Evolutionary conservation across 2,888 invertebrate genomes (phyloP).

Genomic region (Euzophera pinguis): DNA sequence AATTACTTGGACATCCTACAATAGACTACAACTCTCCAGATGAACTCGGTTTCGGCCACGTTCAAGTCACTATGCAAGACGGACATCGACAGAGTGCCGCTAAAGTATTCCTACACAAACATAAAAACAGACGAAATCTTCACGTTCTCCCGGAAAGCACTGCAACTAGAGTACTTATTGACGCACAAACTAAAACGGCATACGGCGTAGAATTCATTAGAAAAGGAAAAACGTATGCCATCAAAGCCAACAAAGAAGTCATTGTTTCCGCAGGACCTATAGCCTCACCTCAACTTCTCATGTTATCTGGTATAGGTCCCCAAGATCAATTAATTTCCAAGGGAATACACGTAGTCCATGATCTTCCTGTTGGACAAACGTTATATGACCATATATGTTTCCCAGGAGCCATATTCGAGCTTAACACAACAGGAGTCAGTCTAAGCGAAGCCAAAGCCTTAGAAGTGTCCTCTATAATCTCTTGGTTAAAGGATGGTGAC

Average conservation of each 20-base stretch:
- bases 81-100: slow-evolving; percentile 84
- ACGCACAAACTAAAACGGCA: slow-evolving; percentile 80
- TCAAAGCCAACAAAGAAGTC: slow-evolving; percentile 86
- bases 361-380: slow-evolving; percentile 84
- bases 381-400: slow-evolving; percentile 82
- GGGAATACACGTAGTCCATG: slow-evolving; percentile 79
- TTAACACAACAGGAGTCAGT: slow-evolving; percentile 58
- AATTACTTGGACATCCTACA: slow-evolving; percentile 82
- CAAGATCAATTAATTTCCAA: slow-evolving; percentile 71
- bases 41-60: slow-evolving; percentile 82
- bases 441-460: slow-evolving; percentile 42
- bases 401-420: slow-evolving; percentile 62
- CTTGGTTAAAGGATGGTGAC: slow-evolving; percentile 61
- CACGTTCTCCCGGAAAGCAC: slow-evolving; percentile 82
- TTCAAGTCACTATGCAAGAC: slow-evolving; percentile 80
- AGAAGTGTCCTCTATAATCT: slow-evolving; percentile 28
- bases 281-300: slow-evolving; percentile 92
- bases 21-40: slow-evolving; percentile 84
- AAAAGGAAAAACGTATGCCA: slow-evolving; percentile 63
- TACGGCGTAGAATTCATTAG: slow-evolving; percentile 84
- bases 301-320: slow-evolving; percentile 89
- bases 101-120: slow-evolving; percentile 81
- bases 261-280: slow-evolving; percentile 93
- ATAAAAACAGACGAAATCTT: slow-evolving; percentile 82
- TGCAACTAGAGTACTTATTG: slow-evolving; percentile 84